Percentiles rank a stretch among this genome's conserved stretches.
Evolutionary conservation across 92 coral and sea anemone species (phyloP).

Genomic region (Zoanthus sociatus): DNA sequence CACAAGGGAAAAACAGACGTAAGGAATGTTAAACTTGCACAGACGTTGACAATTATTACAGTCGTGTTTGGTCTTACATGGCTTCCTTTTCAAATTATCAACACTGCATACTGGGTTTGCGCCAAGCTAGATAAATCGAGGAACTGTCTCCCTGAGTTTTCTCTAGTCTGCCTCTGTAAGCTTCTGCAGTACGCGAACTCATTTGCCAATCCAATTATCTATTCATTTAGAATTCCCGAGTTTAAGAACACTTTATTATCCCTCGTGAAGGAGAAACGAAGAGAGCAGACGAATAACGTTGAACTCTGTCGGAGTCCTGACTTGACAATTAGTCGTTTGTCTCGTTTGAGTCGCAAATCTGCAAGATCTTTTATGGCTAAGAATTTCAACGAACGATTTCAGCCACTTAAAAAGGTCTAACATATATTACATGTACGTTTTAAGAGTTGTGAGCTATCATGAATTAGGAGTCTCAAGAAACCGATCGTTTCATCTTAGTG

Average conservation of each 20-base stretch:
- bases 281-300: not conserved
- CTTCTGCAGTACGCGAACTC: slow-evolving; percentile 81
- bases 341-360: slow-evolving; percentile 26
- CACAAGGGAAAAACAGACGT: not conserved
- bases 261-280: not conserved
- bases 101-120: slow-evolving; percentile 59
- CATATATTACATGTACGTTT: no score
- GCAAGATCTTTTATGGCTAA: not conserved
- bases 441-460: no score
- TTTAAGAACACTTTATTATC: slow-evolving; percentile 63
- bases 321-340: not conserved
- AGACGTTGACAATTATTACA: slow-evolving; percentile 32
- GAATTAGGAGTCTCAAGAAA: no score
- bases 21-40: slow-evolving; percentile 28
- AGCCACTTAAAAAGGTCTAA: no score
- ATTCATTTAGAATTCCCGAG: slow-evolving; percentile 80
- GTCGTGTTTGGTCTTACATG: slow-evolving; percentile 34
- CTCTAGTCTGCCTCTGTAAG: slow-evolving; percentile 67
- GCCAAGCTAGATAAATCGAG: slow-evolving; percentile 43
- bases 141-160: slow-evolving; percentile 54
- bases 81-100: slow-evolving; percentile 27
- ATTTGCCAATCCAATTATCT: slow-evolving; percentile 79
- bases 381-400: not conserved
- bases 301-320: not conserved
- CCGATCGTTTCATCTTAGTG: no score